phyloP scores from a whole-genome alignment of 2,113 vertebrate genomes.

The Rhombomys opimus region DNA sequence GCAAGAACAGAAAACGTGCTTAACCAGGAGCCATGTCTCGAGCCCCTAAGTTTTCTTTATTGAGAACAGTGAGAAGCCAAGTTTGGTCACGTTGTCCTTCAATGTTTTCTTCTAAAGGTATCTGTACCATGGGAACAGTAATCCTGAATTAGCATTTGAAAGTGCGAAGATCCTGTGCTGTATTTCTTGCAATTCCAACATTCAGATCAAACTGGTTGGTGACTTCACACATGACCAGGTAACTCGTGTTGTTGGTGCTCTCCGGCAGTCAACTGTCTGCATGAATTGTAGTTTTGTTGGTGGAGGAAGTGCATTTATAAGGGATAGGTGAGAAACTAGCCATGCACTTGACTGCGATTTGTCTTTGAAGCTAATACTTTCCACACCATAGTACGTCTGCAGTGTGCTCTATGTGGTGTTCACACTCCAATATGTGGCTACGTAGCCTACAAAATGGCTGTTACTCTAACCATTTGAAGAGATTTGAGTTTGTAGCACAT shows the following conservation, averaged over 20 bases:
- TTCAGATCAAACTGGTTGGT: conserved; percentile 95
- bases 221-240: conserved; percentile 98
- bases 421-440: background rate
- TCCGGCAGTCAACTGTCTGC: background rate
- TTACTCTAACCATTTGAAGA: background rate
- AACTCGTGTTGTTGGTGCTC: conserved; percentile 47
- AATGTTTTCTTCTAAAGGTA: conserved; percentile 88
- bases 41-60: conserved; percentile 26
- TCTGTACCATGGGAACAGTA: conserved; percentile 94
- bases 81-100: conserved; percentile 21
- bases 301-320: background rate
- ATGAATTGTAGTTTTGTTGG: conserved; percentile 18
- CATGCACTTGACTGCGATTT: background rate
- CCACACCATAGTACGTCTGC: rapidly evolving
- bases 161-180: conserved; percentile 97
- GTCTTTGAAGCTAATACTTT: background rate
- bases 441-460: background rate
- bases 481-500: background rate
- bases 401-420: rapidly evolving
- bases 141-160: conserved; percentile 96
- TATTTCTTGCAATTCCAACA: conserved; percentile 96
- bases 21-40: background rate
- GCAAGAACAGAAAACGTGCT: background rate
- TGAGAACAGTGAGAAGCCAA: conserved; percentile 55
- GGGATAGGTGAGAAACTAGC: background rate